Percentiles rank a stretch among this genome's conserved stretches.
Conservation (phyloP, 2,888 invertebrate species). For the Ditula angustiorana region DNA sequence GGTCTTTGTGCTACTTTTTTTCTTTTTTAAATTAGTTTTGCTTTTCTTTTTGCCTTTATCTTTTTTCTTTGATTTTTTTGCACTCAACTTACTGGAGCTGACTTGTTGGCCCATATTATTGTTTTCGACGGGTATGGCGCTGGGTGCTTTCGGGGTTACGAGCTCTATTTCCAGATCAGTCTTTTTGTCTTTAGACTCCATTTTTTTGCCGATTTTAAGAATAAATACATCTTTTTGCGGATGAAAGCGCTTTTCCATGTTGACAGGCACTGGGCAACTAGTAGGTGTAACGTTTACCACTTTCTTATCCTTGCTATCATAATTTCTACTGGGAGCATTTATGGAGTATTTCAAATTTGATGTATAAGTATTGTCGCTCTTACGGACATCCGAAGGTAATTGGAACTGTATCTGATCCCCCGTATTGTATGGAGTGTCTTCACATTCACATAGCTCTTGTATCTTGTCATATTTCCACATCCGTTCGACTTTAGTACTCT, state of each 20-base stretch:
- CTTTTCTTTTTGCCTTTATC: constrained; percentile 48
- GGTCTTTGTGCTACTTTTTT: constrained; percentile 43
- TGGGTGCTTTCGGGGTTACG: constrained; percentile 71
- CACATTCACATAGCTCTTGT: constrained; percentile 74
- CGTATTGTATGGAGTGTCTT: constrained; percentile 67
- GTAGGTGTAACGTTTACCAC: constrained; percentile 74
- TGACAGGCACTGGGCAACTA: constrained; percentile 71
- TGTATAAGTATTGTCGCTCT: constrained; percentile 60
- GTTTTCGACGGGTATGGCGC: constrained; percentile 50
- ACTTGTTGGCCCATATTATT: constrained; percentile 63
- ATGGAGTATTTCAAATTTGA: constrained; percentile 73
- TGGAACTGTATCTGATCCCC: constrained; percentile 79
- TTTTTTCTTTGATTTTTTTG: constrained; percentile 46
- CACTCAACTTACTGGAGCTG: constrained; percentile 53
- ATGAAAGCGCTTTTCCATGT: constrained; percentile 70
- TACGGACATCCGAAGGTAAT: constrained; percentile 65
- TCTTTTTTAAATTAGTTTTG: constrained; percentile 47
- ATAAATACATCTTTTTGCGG: constrained; percentile 78
- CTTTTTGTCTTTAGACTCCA: constrained; percentile 77
- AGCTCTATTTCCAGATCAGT: constrained; percentile 80
- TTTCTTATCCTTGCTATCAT: constrained; percentile 58
- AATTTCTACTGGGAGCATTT: constrained; percentile 58
- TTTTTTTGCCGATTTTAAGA: constrained; percentile 78
- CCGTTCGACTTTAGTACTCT: constrained; percentile 69
- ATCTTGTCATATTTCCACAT: constrained; percentile 71